A percentile compares a stretch with the other conserved stretches of the same genome.
Conservation (phyloP, 2,888 invertebrate genomes). For the Drosophila recens region DNA sequence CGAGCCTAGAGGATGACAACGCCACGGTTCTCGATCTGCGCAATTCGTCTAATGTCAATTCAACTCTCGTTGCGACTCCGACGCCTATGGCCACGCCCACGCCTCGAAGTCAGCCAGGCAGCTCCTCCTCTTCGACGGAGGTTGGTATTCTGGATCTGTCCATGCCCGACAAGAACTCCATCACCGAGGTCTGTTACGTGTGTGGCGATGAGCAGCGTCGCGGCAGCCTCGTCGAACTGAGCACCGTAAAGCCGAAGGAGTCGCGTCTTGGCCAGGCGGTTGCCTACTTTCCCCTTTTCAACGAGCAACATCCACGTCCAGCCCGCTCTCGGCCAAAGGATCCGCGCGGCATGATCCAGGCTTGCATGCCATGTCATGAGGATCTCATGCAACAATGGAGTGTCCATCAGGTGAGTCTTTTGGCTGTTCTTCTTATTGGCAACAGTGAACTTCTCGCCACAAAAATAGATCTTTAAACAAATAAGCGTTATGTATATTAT, state of each 20-base stretch:
- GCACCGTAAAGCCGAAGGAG: slow-evolving; percentile 88
- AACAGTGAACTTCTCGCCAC: too few relatives aligned
- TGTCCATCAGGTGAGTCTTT: slow-evolving; percentile 88
- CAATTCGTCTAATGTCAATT: slow-evolving; percentile 70
- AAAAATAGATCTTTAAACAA: too few relatives aligned
- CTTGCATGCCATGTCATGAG: slow-evolving; percentile 93
- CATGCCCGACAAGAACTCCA: slow-evolving; percentile 96
- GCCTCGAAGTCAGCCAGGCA: slow-evolving; percentile 38
- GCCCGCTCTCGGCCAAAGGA: slow-evolving; percentile 94
- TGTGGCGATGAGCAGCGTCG: slow-evolving; percentile 95
- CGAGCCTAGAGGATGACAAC: slow-evolving; percentile 76
- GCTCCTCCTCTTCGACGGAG: slow-evolving; percentile 85
- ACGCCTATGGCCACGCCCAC: slow-evolving; percentile 44
- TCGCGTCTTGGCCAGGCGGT: slow-evolving; percentile 85
- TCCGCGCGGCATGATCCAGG: slow-evolving; percentile 91
- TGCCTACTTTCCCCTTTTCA: slow-evolving; percentile 91
- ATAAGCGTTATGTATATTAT: too few relatives aligned
- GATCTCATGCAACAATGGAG: slow-evolving; percentile 96
- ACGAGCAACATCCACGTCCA: slow-evolving; percentile 93
- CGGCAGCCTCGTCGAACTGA: slow-evolving; percentile 91
- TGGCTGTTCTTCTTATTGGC: not conserved
- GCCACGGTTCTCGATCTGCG: slow-evolving; percentile 85
- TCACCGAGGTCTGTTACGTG: slow-evolving; percentile 95
- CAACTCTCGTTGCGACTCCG: slow-evolving; percentile 39
- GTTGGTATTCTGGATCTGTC: slow-evolving; percentile 94